These are phyloP conservation scores for Sialia sialis DNA, from an alignment of 2,113 vertebrate genomes.

Conservation along the genomic window DNA sequence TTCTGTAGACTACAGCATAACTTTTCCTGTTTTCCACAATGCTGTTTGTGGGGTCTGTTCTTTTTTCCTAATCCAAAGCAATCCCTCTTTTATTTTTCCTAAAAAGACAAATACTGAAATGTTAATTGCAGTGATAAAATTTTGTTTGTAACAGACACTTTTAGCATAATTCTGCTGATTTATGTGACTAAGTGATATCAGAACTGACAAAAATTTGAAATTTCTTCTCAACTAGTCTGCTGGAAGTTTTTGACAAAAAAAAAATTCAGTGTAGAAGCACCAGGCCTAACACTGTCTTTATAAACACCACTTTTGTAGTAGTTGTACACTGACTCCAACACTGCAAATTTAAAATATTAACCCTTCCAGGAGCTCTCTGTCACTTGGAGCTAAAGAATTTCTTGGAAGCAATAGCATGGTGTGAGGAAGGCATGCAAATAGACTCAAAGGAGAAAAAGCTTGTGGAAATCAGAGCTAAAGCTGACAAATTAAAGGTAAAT, in stretches of 20 bases:
- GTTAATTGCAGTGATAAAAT: neutral
- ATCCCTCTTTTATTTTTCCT: neutral
- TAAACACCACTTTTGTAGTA: neutral
- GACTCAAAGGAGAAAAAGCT: constrained; percentile 86
- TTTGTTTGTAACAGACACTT: neutral
- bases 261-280: neutral
- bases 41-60: fast-evolving
- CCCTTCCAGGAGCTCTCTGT: constrained; percentile 85
- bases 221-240: neutral
- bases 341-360: neutral
- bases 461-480: constrained; percentile 80
- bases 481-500: constrained; percentile 86
- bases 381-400: constrained; percentile 84
- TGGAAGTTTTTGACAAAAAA: neutral
- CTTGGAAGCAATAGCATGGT: constrained; percentile 84
- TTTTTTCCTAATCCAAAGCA: neutral
- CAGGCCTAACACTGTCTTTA: neutral
- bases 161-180: neutral
- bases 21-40: neutral
- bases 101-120: neutral
- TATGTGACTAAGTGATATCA: neutral
- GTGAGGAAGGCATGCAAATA: constrained; percentile 85
- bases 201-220: neutral
- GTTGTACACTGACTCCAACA: neutral
- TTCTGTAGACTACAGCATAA: neutral